These are phyloP conservation scores for Channallabes apus DNA, from an alignment of 2,797 vertebrate species.

Conservation along the genomic window DNA sequence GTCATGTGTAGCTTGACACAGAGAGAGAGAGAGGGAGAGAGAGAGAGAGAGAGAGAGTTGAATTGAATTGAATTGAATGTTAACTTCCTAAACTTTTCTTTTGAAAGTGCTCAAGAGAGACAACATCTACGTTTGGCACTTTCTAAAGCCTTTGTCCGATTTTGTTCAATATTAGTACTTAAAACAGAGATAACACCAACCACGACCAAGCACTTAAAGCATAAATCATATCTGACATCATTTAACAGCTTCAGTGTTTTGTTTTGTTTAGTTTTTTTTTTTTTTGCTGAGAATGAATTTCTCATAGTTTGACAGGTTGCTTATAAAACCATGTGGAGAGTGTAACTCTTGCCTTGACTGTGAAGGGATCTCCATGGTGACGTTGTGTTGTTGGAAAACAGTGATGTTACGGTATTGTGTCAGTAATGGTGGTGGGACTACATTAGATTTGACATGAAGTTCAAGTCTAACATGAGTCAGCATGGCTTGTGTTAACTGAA, in stretches of 20 bases:
- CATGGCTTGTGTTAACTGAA: constrained; percentile 9
- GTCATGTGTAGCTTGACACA: too few relatives aligned
- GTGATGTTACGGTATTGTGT: not conserved
- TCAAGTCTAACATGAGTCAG: constrained; percentile 36
- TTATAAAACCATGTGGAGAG: constrained; percentile 24
- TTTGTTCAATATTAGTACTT: not conserved
- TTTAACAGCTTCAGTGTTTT: constrained; percentile 16
- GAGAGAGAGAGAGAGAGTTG: too few relatives aligned
- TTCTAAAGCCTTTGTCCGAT: not conserved
- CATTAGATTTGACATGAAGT: constrained; percentile 6
- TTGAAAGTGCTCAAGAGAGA: constrained; percentile 10
- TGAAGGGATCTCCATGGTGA: constrained; percentile 47
- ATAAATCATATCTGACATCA: constrained; percentile 24
- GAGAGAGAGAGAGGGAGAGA: too few relatives aligned
- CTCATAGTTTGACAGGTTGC: constrained; percentile 8
- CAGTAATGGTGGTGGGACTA: constrained; percentile 10
- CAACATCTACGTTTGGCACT: constrained; percentile 38
- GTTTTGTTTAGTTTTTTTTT: not conserved
- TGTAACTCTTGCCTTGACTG: not conserved
- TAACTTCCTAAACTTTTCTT: constrained; percentile 9
- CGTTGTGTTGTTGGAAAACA: constrained; percentile 43
- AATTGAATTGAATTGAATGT: too few relatives aligned
- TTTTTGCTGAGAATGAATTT: constrained; percentile 9
- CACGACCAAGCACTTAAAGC: constrained; percentile 22
- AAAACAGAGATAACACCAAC: constrained; percentile 28